Conservation (phyloP, 2,888 invertebrate species). For the Cacoxenus indagator region DNA sequence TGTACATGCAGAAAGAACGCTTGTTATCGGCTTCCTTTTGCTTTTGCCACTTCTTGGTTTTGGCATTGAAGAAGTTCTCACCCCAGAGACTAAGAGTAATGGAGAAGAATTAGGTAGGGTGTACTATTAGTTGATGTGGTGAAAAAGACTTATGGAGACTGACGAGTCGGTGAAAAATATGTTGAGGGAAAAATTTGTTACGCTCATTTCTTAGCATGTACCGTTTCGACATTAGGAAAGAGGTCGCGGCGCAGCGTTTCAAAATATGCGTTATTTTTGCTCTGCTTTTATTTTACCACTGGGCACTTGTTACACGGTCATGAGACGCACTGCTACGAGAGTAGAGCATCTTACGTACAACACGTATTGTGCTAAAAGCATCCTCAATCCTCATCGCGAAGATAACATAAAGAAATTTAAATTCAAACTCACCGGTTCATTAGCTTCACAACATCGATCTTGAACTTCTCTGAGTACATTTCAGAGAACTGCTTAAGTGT, state of each 20-base stretch:
- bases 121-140: too few relatives aligned
- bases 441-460: slow-evolving; percentile 95
- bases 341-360: slow-evolving; percentile 48
- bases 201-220: slow-evolving; percentile 73
- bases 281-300: slow-evolving; percentile 77
- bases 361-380: slow-evolving; percentile 70
- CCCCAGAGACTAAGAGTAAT: slow-evolving; percentile 82
- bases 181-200: slow-evolving; percentile 53
- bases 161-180: background rate
- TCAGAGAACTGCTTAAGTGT: slow-evolving; percentile 99
- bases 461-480: slow-evolving; percentile 99
- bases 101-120: background rate
- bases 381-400: background rate
- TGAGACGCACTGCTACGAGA: slow-evolving; percentile 38
- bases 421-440: slow-evolving; percentile 81
- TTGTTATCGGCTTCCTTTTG: slow-evolving; percentile 92
- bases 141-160: too few relatives aligned
- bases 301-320: slow-evolving; percentile 74
- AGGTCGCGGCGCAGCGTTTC: slow-evolving; percentile 82
- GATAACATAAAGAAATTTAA: background rate
- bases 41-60: slow-evolving; percentile 98
- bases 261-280: slow-evolving; percentile 69
- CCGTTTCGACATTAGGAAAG: slow-evolving; percentile 84
- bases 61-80: slow-evolving; percentile 98
- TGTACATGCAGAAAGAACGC: slow-evolving; percentile 99